phyloP scores from a whole-genome alignment of 1,140 invertebrate genomes.

The Chironomus striatipennis region DNA sequence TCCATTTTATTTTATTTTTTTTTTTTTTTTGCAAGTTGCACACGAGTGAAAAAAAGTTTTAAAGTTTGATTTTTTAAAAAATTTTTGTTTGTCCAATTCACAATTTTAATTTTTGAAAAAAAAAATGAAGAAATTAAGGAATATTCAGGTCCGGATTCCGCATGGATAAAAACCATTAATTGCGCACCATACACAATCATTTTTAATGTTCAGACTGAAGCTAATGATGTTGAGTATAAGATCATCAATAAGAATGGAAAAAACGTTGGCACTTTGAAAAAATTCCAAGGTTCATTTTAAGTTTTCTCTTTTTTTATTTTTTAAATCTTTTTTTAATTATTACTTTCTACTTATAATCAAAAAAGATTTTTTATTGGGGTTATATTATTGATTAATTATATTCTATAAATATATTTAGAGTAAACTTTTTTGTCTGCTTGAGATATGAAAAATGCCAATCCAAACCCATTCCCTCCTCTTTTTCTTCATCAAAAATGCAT shows the following conservation, averaged over 20 bases:
- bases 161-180: conserved; percentile 10
- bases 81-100: neutral
- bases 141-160: neutral
- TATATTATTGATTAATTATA: neutral
- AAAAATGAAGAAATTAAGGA: neutral
- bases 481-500: no score
- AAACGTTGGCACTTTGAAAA: conserved; percentile 7
- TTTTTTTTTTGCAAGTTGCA: neutral
- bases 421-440: neutral
- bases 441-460: no score
- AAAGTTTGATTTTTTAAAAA: neutral
- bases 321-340: neutral
- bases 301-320: conserved; percentile 7
- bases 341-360: neutral
- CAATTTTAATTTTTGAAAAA: neutral
- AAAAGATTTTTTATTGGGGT: neutral
- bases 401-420: neutral
- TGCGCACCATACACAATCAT: neutral
- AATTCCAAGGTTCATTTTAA: neutral
- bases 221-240: conserved; percentile 9
- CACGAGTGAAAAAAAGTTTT: neutral
- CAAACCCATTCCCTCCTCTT: no score
- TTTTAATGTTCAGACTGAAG: neutral
- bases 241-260: conserved; percentile 10
- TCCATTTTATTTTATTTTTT: no score